phyloP scores from a whole-genome alignment of 1,140 invertebrate species.

The Nomia melanderi region DNA sequence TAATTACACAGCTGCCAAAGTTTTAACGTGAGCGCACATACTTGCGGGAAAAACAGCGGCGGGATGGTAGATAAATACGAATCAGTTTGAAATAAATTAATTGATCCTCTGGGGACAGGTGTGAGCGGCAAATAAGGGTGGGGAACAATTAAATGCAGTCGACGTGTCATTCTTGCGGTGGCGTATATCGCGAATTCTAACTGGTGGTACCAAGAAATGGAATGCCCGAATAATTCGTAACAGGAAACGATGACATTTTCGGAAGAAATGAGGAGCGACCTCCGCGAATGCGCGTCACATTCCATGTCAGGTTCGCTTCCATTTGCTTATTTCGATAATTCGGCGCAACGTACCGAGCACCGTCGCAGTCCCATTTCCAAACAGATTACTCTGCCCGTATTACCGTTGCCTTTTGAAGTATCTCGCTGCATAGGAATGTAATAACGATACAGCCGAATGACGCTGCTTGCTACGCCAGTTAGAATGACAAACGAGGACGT shows the following conservation, averaged over 20 bases:
- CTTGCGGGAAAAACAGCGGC: not conserved
- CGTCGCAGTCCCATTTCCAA: not conserved
- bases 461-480: not conserved
- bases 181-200: not conserved
- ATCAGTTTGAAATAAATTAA: conserved; percentile 57
- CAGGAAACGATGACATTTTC: not conserved
- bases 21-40: not conserved
- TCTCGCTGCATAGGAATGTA: not conserved
- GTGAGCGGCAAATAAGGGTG: not conserved
- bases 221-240: conserved; percentile 22
- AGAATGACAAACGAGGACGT: not conserved
- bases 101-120: conserved; percentile 18
- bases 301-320: not conserved
- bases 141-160: conserved; percentile 41
- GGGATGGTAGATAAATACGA: not conserved
- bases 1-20: no score
- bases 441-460: not conserved
- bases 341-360: not conserved
- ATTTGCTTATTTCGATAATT: not conserved
- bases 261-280: not conserved
- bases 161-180: conserved; percentile 6
- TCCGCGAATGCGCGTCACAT: not conserved
- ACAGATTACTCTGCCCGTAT: not conserved
- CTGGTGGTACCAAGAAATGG: conserved; percentile 35
- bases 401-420: not conserved